These are phyloP conservation scores for Rhingia campestris DNA, from an alignment of 2,888 invertebrate species.

Conservation along the genomic window DNA sequence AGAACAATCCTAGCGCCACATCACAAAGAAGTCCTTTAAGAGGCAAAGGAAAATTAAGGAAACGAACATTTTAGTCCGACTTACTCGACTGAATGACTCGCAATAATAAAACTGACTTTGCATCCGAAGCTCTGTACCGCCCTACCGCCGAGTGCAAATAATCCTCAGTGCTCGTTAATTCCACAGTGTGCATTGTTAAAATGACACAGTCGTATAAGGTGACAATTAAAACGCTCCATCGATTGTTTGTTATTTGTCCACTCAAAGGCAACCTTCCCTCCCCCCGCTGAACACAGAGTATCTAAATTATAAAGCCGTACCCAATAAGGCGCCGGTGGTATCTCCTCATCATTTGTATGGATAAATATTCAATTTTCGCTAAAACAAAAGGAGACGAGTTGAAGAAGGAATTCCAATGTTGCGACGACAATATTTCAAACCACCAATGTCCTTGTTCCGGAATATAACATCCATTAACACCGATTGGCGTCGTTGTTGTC, in stretches of 20 bases:
- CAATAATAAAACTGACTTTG: conserved; percentile 57
- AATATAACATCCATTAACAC: conserved; percentile 68
- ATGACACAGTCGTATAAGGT: conserved; percentile 54
- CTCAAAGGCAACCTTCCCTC: not conserved
- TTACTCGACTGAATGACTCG: conserved; percentile 46
- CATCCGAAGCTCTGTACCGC: not conserved
- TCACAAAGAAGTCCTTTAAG: conserved; percentile 16
- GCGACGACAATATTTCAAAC: conserved; percentile 58
- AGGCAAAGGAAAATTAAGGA: not conserved
- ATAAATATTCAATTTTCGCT: conserved; percentile 69
- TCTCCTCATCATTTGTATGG: conserved; percentile 18
- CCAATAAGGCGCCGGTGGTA: conserved; percentile 10
- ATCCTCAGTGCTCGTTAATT: conserved; percentile 27
- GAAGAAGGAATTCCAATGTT: conserved; percentile 35
- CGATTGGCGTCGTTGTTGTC: conserved; percentile 65
- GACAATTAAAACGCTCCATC: conserved; percentile 66
- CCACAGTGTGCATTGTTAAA: conserved; percentile 64
- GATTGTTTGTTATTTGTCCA: conserved; percentile 18
- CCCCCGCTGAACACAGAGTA: conserved; percentile 1
- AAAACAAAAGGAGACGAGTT: conserved; percentile 30
- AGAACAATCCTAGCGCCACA: not conserved
- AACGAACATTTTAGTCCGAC: conserved; percentile 32
- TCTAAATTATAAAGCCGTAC: conserved; percentile 25
- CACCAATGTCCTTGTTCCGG: conserved; percentile 61
- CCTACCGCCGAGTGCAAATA: conserved; percentile 55